Evolutionary conservation across 2,888 invertebrate species (phyloP).

Genomic region (Drepana falcataria): DNA sequence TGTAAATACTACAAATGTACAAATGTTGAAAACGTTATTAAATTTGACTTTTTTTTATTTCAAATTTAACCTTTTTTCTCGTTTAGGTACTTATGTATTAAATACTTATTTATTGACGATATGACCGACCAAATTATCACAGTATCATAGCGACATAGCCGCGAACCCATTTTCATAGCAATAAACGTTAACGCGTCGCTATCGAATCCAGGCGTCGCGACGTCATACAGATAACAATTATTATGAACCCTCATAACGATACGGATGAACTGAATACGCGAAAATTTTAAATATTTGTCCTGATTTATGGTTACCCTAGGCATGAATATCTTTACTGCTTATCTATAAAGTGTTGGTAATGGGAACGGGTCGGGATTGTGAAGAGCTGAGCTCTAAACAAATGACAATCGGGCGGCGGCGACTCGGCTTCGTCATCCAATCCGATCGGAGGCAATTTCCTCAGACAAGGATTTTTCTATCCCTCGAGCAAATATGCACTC

Average conservation of each 20-base stretch:
- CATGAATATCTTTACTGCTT: constrained; percentile 25
- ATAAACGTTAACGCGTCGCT: constrained; percentile 19
- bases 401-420: constrained; percentile 42
- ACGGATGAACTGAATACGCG: background rate
- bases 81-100: no score
- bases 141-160: no score
- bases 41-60: no score
- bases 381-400: constrained; percentile 42
- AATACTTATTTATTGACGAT: no score
- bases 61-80: no score
- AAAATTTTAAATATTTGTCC: constrained; percentile 8
- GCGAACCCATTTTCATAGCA: constrained; percentile 13
- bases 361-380: constrained; percentile 25
- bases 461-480: constrained; percentile 56
- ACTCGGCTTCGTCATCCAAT: constrained; percentile 48
- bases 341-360: constrained; percentile 32
- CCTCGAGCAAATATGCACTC: constrained; percentile 61
- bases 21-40: no score
- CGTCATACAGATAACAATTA: background rate
- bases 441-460: constrained; percentile 60
- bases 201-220: constrained; percentile 17
- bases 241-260: background rate
- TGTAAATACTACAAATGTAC: no score
- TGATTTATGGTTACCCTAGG: constrained; percentile 6
- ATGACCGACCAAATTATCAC: no score